Base-by-base conservation (phyloP, 1,140 invertebrate genomes). In the Pseudomyrmex concolor region DNA sequence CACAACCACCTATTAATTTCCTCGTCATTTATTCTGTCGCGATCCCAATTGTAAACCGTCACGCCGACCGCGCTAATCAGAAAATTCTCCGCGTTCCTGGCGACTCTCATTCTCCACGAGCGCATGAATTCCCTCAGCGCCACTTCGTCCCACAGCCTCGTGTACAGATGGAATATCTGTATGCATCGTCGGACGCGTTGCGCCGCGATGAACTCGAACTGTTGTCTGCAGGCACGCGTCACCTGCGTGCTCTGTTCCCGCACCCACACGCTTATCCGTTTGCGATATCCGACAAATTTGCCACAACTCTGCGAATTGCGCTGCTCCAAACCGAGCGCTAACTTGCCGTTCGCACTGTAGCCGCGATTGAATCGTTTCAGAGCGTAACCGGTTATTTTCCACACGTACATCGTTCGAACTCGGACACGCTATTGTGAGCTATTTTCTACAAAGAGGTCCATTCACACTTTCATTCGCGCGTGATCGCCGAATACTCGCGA, bases 121-220 rank as follows among this genome's bases (percentile, higher is more conserved):
- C 93, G 93, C 50, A 96, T 89, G 1, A 96, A 93, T 63, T 95
- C 94, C 78, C 94, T 95, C 0, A 96, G 89, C 5, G 94, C 94
- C 2, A 94, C 91, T 73, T 96, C 95, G 51, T 96, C 95, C 95
- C 96, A 96, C 63, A 96, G 94, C 83, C 94, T 95, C 2, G 95
- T 94, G 89, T 96, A 96, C 10, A 96, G 92, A 54, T 94, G 94
- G 84, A 96, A 94, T 87, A 96, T 94, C 85, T 96, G 96, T 84
- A 96, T 94, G 17, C 95, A 94, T 54, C 96, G 94, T 59, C 95
- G 92, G 0, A 96, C 90, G 15, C 95, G 93, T 87, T 96, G 95
- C 5, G 96, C 96, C 22, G 96, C 84, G 3, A 96, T 95, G 83
- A 95, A 96, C 91, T 96, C 96, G 86, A 95, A 96, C 85, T 96